A percentile compares a stretch with the other conserved stretches of the same genome.
Conservation (phyloP, 2,888 invertebrate species). For the Venusia cambrica region DNA sequence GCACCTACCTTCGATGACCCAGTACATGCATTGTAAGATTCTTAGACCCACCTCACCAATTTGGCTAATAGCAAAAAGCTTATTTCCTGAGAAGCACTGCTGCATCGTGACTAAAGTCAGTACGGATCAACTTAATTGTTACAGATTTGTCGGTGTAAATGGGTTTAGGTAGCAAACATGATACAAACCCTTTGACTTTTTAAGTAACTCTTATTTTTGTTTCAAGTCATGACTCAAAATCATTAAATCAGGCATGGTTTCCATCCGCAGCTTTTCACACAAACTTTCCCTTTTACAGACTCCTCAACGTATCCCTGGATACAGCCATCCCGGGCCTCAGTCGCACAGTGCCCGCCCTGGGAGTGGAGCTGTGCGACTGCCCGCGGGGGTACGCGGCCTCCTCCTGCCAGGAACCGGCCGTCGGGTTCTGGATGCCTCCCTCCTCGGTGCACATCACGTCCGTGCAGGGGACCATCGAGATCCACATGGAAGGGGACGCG, state of each 20-base stretch:
- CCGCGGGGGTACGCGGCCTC: constrained; percentile 89
- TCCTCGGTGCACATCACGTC: constrained; percentile 58
- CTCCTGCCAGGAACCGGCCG: constrained; percentile 94
- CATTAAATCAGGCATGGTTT: no score
- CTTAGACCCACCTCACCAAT: no score
- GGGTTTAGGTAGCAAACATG: no score
- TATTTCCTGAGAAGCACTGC: no score
- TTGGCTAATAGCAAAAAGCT: no score
- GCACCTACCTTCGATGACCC: constrained; percentile 49
- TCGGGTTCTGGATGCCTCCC: constrained; percentile 89
- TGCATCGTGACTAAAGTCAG: no score
- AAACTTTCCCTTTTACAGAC: constrained; percentile 36
- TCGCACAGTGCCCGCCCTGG: constrained; percentile 86
- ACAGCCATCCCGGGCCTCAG: constrained; percentile 87
- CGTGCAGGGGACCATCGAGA: constrained; percentile 85
- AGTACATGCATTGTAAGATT: constrained; percentile 60
- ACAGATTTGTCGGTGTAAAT: no score
- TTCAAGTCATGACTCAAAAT: no score
- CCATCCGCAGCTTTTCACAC: no score
- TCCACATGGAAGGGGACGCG: constrained; percentile 90
- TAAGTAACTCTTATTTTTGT: no score
- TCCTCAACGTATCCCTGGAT: constrained; percentile 91
- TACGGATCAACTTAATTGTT: no score
- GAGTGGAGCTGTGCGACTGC: constrained; percentile 93
- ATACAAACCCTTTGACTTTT: no score